Base-by-base conservation (phyloP, 92 coral and sea anemone genomes). In the Metridium senile region DNA sequence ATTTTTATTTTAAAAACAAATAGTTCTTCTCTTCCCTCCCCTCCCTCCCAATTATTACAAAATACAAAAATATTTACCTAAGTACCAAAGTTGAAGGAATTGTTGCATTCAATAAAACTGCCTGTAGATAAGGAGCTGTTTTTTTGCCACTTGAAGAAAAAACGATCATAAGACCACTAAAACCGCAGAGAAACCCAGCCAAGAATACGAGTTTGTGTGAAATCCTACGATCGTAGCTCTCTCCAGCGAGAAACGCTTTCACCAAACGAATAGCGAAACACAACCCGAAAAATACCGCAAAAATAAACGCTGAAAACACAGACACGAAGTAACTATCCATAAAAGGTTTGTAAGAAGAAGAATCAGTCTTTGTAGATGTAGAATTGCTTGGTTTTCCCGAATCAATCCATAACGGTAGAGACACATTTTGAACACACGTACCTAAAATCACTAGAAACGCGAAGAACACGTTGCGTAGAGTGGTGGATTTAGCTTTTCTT, bases 311-410 rank as follows among this genome's bases (percentile, higher is more conserved):
- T 0, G 89, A 76, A 28, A 93, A 87, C 8, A 84, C 51, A 45
- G 82, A 62, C 26, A 93, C 86, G 33, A 90, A 90, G 31, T 76
- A 93, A 33, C 77, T 73, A 74, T 93, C 98, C 47, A 89, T 84
- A 28, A 73, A 58, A 0, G 80, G 89, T 25, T 34, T 61, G 32
- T 25, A 54, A 9, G 53, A 25, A 10, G 28, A 23, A 18, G 16
- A 16, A 58, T 52, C 31, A 26, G 17, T 16, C 20, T 54, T 54
- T 54, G 4, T 13, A 54, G 59, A 54, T 10, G 59, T 54, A 3
- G 59, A 54, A 20, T 54, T 21, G 16, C 4, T 4, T 4, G 49
- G 49, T 0, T 29, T 51, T 31, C 58, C 76, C 27, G 88, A 71
- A 51, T 87, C 88, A n/a, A 82, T 51, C 88, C 88, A 82, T 51